A percentile compares a stretch with the other conserved stretches of the same genome.
Evolutionary conservation across 2,888 invertebrate genomes (phyloP).

Genomic region (Iphiclides podalirius): DNA sequence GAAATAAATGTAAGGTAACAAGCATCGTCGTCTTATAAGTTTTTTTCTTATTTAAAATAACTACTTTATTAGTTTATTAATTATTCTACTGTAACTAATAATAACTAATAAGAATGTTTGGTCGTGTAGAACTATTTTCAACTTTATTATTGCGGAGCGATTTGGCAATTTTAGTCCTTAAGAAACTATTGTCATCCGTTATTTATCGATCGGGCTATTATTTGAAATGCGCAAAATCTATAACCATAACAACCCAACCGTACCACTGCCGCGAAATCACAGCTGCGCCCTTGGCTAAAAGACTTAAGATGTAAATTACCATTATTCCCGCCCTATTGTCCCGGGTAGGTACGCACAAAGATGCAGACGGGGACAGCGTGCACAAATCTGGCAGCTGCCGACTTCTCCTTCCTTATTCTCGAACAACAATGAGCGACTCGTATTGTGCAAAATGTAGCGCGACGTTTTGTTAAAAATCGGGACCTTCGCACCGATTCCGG

Average conservation of each 20-base stretch:
- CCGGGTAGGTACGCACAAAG: constrained; percentile 60
- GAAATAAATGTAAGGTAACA: no score
- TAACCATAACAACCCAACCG: constrained; percentile 42
- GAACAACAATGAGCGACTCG: constrained; percentile 57
- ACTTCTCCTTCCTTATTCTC: constrained; percentile 66
- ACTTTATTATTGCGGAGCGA: no score
- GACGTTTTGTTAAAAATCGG: constrained; percentile 44
- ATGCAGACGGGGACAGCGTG: constrained; percentile 74
- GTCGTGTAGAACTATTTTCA: no score
- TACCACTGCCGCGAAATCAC: constrained; percentile 57
- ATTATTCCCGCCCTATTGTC: constrained; percentile 69
- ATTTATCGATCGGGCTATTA: constrained; percentile 53
- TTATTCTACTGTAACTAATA: no score
- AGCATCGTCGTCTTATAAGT: no score
- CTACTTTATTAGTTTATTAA: no score
- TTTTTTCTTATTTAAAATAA: no score
- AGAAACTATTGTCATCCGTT: constrained; percentile 2
- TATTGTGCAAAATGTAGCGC: constrained; percentile 76
- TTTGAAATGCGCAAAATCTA: constrained; percentile 45
- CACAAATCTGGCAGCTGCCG: constrained; percentile 76
- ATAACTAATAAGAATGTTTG: no score
- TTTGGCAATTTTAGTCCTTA: no score
- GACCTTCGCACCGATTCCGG: constrained; percentile 33
- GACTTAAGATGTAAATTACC: constrained; percentile 80
- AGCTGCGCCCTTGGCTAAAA: constrained; percentile 73